Evolutionary conservation across 2,888 invertebrate genomes (phyloP).

Genomic region (Ecdyonurus torrentis): DNA sequence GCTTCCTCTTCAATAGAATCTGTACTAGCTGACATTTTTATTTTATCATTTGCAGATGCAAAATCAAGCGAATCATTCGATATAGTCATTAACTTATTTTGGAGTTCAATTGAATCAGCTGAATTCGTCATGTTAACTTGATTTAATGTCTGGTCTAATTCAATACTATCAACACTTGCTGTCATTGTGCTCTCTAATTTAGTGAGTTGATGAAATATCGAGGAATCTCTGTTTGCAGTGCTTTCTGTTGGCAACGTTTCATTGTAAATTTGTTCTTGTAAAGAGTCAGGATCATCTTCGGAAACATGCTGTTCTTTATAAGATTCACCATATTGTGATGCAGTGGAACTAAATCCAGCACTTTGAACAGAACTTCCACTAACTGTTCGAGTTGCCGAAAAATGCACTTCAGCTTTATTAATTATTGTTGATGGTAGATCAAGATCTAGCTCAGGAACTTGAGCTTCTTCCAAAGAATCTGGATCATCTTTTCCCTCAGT

Average conservation of each 20-base stretch:
- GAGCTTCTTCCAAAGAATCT: constrained; percentile 31
- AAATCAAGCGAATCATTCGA: constrained; percentile 34
- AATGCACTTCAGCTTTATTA: too few species aligned
- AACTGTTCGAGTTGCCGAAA: constrained; percentile 7
- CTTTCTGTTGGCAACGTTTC: constrained; percentile 34
- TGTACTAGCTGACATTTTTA: constrained; percentile 23
- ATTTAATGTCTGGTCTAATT: constrained; percentile 21
- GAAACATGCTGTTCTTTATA: constrained; percentile 5
- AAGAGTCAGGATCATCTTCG: constrained; percentile 15
- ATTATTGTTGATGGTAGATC: constrained; percentile 22
- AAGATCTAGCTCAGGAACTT: constrained; percentile 33
- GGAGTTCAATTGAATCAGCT: constrained; percentile 5
- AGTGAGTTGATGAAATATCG: constrained; percentile 25
- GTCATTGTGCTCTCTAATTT: constrained; percentile 22
- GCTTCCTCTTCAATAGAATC: constrained; percentile 32
- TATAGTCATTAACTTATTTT: constrained; percentile 13
- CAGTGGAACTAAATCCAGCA: constrained; percentile 2
- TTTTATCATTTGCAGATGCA: constrained; percentile 20
- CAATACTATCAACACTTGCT: constrained; percentile 28
- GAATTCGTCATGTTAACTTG: not conserved
- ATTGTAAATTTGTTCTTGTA: constrained; percentile 21
- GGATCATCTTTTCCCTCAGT: constrained; percentile 33
- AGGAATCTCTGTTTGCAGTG: constrained; percentile 43
- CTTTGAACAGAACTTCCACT: constrained; percentile 9
- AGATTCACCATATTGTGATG: constrained; percentile 8